A percentile compares a stretch with the other conserved stretches of the same genome.
Conservation (phyloP, 2,113 vertebrate species). For the Gobio gobio region DNA sequence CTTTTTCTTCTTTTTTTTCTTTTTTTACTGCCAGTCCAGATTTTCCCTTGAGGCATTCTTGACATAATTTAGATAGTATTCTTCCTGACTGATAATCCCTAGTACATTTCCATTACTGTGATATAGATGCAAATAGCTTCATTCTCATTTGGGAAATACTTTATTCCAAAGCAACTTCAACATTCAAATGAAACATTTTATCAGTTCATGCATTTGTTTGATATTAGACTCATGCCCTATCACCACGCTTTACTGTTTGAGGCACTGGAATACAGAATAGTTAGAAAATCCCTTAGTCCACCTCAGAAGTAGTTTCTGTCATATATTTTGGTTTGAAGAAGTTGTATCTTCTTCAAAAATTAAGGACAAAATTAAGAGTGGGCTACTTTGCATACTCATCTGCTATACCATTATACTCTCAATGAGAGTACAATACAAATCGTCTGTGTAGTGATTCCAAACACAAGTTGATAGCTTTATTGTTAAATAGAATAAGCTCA, state of each 20-base stretch:
- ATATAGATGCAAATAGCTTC: background rate
- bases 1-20: background rate
- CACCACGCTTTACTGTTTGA: background rate
- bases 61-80: background rate
- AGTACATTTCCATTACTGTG: background rate
- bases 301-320: background rate
- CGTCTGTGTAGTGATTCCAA: background rate
- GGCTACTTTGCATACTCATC: background rate
- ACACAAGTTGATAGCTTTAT: background rate
- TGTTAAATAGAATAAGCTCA: background rate
- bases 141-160: background rate
- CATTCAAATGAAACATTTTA: background rate
- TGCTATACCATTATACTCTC: background rate
- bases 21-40: background rate
- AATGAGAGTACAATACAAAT: background rate
- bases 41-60: conserved; percentile 1
- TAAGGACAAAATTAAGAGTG: background rate
- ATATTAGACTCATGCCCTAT: background rate
- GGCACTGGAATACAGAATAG: background rate
- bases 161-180: background rate
- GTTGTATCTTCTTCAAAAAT: background rate
- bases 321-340: no score
- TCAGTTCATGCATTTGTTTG: background rate
- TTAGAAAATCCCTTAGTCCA: background rate
- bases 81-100: conserved; percentile 3